A percentile compares a stretch with the other conserved stretches of the same genome.
Conservation (phyloP, 1,140 invertebrate species). For the Diabrotica undecimpunctata region DNA sequence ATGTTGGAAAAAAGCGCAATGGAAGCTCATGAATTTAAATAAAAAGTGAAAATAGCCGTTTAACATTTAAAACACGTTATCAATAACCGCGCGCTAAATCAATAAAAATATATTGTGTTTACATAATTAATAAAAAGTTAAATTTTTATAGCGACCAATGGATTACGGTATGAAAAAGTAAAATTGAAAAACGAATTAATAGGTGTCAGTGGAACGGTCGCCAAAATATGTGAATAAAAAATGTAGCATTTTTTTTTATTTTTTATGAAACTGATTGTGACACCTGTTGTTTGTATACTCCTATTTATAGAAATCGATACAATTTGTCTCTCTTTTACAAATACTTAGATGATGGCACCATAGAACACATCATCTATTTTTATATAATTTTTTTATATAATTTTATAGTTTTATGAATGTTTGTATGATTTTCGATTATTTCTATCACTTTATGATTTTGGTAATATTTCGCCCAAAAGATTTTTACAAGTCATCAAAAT, state of each 20-base stretch:
- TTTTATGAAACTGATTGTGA: conserved; percentile 27
- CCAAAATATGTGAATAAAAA: conserved; percentile 40
- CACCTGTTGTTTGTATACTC: conserved; percentile 40
- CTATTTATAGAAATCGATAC: conserved; percentile 37
- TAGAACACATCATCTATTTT: too few species aligned
- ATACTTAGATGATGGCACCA: too few species aligned
- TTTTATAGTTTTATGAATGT: too few species aligned
- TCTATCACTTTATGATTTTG: too few species aligned
- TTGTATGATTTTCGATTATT: too few species aligned
- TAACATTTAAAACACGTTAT: too few species aligned
- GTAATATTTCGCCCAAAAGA: too few species aligned
- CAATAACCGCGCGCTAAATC: background rate
- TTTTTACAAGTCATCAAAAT: too few species aligned
- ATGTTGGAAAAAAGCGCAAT: too few species aligned
- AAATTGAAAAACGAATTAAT: conserved; percentile 44
- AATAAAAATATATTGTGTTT: conserved; percentile 25
- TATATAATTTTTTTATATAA: too few species aligned
- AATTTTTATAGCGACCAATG: conserved; percentile 37
- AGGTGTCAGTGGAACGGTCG: conserved; percentile 43
- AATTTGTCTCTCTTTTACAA: background rate
- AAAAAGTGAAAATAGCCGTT: too few species aligned
- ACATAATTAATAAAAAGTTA: conserved; percentile 37
- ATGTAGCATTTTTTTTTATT: conserved; percentile 33
- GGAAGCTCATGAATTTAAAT: too few species aligned
- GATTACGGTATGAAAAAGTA: conserved; percentile 28